These are phyloP conservation scores for Caenorhabditis tropicalis DNA, from an alignment of 1,140 invertebrate species.

Conservation along the genomic window DNA sequence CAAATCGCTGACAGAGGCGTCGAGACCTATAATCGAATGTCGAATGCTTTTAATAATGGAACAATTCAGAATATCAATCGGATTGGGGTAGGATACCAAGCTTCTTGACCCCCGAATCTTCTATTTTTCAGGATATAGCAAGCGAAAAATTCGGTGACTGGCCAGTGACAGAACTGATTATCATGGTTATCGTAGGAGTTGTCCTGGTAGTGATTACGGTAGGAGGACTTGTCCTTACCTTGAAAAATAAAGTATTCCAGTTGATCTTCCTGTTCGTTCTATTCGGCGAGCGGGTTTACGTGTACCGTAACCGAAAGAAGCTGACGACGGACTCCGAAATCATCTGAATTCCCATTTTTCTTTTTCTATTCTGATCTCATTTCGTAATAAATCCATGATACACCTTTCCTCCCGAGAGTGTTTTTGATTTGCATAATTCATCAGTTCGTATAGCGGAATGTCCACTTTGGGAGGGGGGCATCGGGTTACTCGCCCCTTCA, in stretches of 20 bases:
- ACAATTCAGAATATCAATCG: slow-evolving; percentile 41
- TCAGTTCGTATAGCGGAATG: neutral
- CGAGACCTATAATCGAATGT: slow-evolving; percentile 42
- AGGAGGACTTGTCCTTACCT: neutral
- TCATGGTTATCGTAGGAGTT: slow-evolving; percentile 33
- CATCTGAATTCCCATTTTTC: neutral
- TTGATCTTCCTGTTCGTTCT: slow-evolving; percentile 1
- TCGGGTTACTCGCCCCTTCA: slow-evolving; percentile 13
- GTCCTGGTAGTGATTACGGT: slow-evolving; percentile 43
- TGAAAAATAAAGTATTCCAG: neutral
- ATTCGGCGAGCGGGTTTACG: neutral
- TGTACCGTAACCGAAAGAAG: slow-evolving; percentile 29
- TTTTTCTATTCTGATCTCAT: neutral
- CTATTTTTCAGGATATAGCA: slow-evolving; percentile 20
- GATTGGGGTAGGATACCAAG: slow-evolving; percentile 23
- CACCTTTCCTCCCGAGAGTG: neutral
- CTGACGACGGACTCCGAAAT: neutral
- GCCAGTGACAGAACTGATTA: slow-evolving; percentile 48
- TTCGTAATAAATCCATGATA: neutral
- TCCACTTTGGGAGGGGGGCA: neutral
- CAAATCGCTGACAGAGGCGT: slow-evolving; percentile 41
- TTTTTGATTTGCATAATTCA: slow-evolving; percentile 38
- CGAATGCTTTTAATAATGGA: slow-evolving; percentile 40
- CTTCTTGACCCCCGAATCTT: neutral
- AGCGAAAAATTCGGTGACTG: slow-evolving; percentile 34